phyloP scores from a whole-genome alignment of 2,113 vertebrate genomes.

The Spea bombifrons region DNA sequence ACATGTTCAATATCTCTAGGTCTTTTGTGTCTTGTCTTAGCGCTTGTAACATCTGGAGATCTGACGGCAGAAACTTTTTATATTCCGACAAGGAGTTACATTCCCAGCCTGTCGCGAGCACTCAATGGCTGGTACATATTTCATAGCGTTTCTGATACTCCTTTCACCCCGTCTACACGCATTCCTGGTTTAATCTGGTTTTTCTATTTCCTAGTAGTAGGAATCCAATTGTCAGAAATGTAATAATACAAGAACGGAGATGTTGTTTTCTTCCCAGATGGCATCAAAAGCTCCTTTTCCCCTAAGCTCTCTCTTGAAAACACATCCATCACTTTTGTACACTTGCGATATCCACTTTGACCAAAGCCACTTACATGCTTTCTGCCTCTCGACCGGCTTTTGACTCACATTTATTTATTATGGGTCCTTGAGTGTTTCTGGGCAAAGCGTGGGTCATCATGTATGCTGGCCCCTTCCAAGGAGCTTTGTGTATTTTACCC shows the following conservation, averaged over 20 bases:
- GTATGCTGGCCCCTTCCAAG: neutral
- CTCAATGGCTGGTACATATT: neutral
- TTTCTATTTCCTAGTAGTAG: constrained; percentile 34
- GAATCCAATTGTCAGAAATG: constrained; percentile 44
- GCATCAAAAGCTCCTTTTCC: constrained; percentile 19
- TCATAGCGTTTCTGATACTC: constrained; percentile 20
- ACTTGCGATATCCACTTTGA: constrained; percentile 33
- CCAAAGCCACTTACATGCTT: constrained; percentile 27
- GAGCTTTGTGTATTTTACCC: neutral
- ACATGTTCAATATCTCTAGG: too few species aligned
- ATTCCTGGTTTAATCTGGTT: constrained; percentile 28
- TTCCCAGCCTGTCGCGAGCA: neutral
- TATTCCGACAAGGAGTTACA: neutral
- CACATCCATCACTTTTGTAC: constrained; percentile 41
- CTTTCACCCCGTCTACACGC: constrained; percentile 29
- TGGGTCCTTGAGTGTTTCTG: constrained; percentile 27
- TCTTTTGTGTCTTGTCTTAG: too few species aligned
- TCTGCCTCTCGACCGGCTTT: constrained; percentile 18
- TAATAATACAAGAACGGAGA: constrained; percentile 36
- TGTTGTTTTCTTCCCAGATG: constrained; percentile 43
- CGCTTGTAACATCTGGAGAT: too few species aligned
- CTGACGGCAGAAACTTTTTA: too few species aligned
- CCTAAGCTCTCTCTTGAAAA: constrained; percentile 20
- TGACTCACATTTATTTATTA: constrained; percentile 40
- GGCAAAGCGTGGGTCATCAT: constrained; percentile 34